phyloP scores from a whole-genome alignment of 2,888 invertebrate species.

The Thecophora atra region DNA sequence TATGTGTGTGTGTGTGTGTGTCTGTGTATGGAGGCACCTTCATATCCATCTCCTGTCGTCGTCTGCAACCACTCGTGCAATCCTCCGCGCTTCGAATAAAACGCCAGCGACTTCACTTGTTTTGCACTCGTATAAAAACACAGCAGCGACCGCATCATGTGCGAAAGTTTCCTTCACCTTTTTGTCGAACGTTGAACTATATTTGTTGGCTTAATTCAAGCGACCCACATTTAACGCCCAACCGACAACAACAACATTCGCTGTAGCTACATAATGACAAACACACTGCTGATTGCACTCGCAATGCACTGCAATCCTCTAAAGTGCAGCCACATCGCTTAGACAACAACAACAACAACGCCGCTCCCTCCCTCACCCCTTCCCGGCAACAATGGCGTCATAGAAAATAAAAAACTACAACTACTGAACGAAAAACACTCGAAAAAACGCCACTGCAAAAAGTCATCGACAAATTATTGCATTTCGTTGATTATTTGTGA shows the following conservation, averaged over 20 bases:
- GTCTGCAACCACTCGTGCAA: neutral
- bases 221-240: constrained; percentile 36
- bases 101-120: neutral
- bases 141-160: constrained; percentile 26
- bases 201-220: constrained; percentile 33
- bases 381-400: constrained; percentile 7
- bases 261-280: neutral
- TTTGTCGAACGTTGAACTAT: constrained; percentile 48
- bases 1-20: constrained; percentile 9
- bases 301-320: neutral
- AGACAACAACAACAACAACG: constrained; percentile 9
- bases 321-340: constrained; percentile 9
- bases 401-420: neutral
- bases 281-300: constrained; percentile 14
- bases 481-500: neutral
- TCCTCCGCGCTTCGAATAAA: neutral
- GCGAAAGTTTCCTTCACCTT: constrained; percentile 46
- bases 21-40: neutral
- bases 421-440: neutral
- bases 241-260: constrained; percentile 6
- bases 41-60: neutral
- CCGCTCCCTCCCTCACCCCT: neutral
- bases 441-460: neutral
- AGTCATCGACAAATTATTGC: neutral
- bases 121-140: constrained; percentile 5